Evolutionary conservation across 2,113 vertebrate genomes (phyloP).

Genomic region (Corythornis madagascariensis): DNA sequence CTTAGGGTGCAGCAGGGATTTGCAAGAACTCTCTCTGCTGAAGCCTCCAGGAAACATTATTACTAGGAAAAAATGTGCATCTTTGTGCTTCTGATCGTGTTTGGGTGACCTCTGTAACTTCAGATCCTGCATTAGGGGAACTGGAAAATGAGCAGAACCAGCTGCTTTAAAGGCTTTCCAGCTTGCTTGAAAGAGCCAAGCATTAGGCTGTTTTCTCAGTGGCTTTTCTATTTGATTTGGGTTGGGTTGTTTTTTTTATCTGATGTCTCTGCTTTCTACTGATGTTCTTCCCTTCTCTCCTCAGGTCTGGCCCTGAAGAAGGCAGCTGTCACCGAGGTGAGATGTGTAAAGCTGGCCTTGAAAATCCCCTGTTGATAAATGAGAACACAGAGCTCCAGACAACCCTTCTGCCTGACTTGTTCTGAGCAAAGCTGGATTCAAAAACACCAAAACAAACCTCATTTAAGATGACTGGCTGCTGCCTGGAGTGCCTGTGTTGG

Average conservation of each 20-base stretch:
- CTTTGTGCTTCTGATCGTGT: not conserved
- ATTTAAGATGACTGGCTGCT: not conserved
- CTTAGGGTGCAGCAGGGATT: not conserved
- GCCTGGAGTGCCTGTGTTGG: not conserved
- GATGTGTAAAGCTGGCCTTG: not conserved
- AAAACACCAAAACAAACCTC: not conserved
- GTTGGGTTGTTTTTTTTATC: not conserved
- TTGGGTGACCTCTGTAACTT: not conserved
- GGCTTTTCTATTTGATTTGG: not conserved
- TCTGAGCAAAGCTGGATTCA: not conserved
- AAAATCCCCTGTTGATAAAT: not conserved
- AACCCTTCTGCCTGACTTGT: not conserved
- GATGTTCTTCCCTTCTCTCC: slow-evolving; percentile 23
- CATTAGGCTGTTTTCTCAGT: not conserved
- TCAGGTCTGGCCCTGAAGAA: slow-evolving; percentile 71
- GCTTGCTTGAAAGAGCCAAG: not conserved
- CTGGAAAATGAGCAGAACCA: not conserved
- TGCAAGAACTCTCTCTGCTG: not conserved
- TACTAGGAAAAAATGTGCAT: not conserved
- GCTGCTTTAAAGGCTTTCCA: not conserved
- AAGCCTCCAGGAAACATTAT: not conserved
- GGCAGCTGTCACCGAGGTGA: slow-evolving; percentile 67
- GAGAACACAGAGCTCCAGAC: not conserved
- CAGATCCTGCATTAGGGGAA: not conserved
- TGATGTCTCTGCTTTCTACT: not conserved